Evolutionary conservation across 2,113 vertebrate genomes (phyloP).

Genomic region (Pseudopipra pipra): DNA sequence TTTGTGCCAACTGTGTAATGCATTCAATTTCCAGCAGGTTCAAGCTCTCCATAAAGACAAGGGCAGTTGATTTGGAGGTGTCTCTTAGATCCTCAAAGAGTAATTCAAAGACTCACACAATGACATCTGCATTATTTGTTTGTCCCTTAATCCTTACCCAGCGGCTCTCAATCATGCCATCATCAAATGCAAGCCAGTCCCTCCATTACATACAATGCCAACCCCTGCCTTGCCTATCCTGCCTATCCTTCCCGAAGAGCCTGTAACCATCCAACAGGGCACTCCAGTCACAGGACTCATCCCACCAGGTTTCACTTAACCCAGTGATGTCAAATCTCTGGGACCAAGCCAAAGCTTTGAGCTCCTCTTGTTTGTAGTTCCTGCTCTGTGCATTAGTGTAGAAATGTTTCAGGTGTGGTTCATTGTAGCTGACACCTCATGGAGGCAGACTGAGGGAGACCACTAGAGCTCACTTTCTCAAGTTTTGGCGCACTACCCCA

Average conservation of each 20-base stretch:
- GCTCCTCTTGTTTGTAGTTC: neutral
- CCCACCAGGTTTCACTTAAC: neutral
- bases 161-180: neutral
- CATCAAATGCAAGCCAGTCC: neutral
- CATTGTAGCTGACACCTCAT: neutral
- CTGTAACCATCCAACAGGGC: neutral
- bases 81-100: neutral
- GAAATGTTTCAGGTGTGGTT: neutral
- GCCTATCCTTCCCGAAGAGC: neutral
- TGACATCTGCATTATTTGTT: neutral
- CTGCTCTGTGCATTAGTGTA: neutral
- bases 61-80: neutral
- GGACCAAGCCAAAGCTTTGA: neutral
- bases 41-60: neutral
- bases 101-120: neutral
- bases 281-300: neutral
- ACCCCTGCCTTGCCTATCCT: neutral
- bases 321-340: neutral
- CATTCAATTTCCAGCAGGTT: neutral
- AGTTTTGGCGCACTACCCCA: neutral
- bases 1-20: neutral
- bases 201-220: neutral
- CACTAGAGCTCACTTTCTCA: neutral
- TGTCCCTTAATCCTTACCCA: neutral
- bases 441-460: neutral